Conservation (phyloP, 2,797 vertebrate species). For the Xyrichtys novacula region DNA sequence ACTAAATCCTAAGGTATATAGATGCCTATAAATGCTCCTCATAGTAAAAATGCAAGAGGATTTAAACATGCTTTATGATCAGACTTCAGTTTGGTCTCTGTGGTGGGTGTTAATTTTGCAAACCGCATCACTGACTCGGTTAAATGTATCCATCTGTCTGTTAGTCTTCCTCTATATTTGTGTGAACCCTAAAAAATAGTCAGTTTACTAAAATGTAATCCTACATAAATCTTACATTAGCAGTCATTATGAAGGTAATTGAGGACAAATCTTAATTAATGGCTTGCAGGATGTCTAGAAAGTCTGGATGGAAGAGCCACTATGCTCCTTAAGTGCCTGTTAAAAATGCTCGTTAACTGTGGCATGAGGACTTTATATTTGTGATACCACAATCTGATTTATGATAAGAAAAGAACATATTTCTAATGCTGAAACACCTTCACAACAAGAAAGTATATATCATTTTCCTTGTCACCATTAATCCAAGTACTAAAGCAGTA, state of each 20-base stretch:
- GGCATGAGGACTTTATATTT: not conserved
- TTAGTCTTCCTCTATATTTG: too few relatives aligned
- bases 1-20: too few relatives aligned
- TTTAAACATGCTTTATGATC: too few relatives aligned
- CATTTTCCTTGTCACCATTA: not conserved
- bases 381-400: not conserved
- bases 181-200: too few relatives aligned
- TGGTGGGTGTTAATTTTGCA: too few relatives aligned
- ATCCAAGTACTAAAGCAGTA: not conserved
- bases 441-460: conserved; percentile 1
- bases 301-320: not conserved
- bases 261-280: not conserved
- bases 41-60: too few relatives aligned
- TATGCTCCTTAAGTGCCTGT: not conserved
- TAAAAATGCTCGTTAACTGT: not conserved
- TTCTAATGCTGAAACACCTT: not conserved
- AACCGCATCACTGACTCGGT: too few relatives aligned
- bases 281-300: not conserved
- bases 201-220: too few relatives aligned
- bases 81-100: too few relatives aligned
- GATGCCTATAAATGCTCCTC: too few relatives aligned
- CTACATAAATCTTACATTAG: too few relatives aligned
- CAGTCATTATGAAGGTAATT: not conserved
- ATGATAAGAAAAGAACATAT: not conserved
- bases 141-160: too few relatives aligned